phyloP scores from a whole-genome alignment of 1,140 invertebrate genomes.

The Drosophila busckii region DNA sequence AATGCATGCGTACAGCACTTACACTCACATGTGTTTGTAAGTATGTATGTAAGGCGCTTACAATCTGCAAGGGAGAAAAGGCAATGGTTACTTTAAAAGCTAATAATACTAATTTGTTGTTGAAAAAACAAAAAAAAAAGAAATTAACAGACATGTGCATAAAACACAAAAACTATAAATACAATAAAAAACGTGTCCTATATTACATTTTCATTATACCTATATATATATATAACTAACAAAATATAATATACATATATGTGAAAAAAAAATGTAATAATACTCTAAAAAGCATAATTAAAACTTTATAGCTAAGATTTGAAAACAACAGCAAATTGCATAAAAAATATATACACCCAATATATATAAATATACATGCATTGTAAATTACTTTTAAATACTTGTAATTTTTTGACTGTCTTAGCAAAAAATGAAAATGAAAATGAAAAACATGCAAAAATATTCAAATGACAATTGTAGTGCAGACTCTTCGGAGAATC shows the following conservation, averaged over 20 bases:
- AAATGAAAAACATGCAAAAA: slow-evolving; percentile 13
- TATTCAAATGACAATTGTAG: no score
- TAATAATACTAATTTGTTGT: slow-evolving; percentile 41
- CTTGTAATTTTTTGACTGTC: slow-evolving; percentile 33
- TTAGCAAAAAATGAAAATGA: slow-evolving; percentile 13
- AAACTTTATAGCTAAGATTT: no score
- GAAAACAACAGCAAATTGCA: no score
- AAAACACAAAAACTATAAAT: slow-evolving; percentile 5
- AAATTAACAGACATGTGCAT: slow-evolving; percentile 3
- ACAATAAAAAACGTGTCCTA: neutral
- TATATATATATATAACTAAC: slow-evolving; percentile 71
- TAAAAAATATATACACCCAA: slow-evolving; percentile 26
- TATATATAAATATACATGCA: slow-evolving; percentile 27
- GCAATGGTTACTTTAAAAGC: slow-evolving; percentile 38
- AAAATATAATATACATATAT: slow-evolving; percentile 52
- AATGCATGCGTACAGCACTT: slow-evolving; percentile 21
- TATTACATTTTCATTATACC: slow-evolving; percentile 75
- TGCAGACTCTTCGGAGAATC: slow-evolving; percentile 3
- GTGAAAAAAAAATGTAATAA: slow-evolving; percentile 26
- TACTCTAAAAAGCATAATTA: slow-evolving; percentile 41
- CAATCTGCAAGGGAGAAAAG: slow-evolving; percentile 25
- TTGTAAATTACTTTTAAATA: slow-evolving; percentile 39
- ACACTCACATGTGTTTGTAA: neutral
- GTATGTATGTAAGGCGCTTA: neutral
- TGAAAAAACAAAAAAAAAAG: slow-evolving; percentile 3